Conservation (phyloP, 1,140 invertebrate species). For the Leptestheria dahalacensis region DNA sequence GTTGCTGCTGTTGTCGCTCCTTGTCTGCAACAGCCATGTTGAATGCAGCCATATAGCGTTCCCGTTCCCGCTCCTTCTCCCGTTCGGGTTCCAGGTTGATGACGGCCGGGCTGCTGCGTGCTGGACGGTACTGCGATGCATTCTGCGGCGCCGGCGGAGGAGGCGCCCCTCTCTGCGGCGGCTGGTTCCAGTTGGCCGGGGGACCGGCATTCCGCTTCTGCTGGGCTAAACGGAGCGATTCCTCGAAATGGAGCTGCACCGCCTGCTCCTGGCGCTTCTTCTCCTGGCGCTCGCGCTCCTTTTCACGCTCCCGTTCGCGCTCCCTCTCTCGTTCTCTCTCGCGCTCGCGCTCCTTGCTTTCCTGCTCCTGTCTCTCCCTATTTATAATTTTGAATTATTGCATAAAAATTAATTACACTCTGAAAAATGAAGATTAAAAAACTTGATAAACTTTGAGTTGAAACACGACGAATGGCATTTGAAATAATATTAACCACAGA, state of each 20-base stretch:
- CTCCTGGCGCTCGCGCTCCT: conserved; percentile 43
- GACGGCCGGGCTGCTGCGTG: background rate
- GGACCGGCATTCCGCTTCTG: background rate
- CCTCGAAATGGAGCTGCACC: conserved; percentile 79
- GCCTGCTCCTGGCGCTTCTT: conserved; percentile 51
- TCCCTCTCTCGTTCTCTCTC: background rate
- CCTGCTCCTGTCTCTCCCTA: conserved; percentile 31
- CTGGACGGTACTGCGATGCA: background rate
- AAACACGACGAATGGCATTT: no score
- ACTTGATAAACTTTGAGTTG: no score
- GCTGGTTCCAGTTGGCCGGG: background rate
- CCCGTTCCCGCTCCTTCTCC: conserved; percentile 5
- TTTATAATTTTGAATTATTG: no score
- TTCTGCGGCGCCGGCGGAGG: background rate
- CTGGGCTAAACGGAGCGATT: conserved; percentile 59
- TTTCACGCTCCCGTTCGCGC: conserved; percentile 14
- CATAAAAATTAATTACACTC: no score
- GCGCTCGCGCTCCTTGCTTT: conserved; percentile 30
- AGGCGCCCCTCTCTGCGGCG: background rate
- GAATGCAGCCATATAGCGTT: background rate
- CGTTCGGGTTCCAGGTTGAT: conserved; percentile 4
- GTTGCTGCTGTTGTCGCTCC: background rate
- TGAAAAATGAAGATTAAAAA: no score
- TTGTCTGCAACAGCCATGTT: background rate
- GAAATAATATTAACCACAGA: no score